Evolutionary conservation across 2,888 invertebrate species (phyloP).

Genomic region (Pachycephus smyrnensis): DNA sequence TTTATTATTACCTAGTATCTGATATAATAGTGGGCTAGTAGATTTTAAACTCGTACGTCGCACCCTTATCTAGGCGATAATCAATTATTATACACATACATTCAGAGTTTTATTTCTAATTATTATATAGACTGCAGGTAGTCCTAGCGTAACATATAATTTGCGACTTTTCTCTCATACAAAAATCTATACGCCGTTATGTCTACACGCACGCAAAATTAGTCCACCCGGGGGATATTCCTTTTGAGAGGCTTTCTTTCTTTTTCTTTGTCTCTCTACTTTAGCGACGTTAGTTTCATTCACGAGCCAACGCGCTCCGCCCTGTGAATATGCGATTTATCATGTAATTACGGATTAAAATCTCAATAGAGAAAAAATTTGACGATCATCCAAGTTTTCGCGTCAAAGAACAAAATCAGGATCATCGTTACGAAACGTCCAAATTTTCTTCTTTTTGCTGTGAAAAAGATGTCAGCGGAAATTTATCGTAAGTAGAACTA

Average conservation of each 20-base stretch:
- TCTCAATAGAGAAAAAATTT: background rate
- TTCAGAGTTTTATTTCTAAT: slow-evolving; percentile 48
- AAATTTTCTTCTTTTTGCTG: background rate
- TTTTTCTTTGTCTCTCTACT: background rate
- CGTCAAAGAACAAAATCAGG: background rate
- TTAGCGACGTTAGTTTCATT: background rate
- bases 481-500: background rate
- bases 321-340: background rate
- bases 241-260: background rate
- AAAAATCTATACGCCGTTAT: slow-evolving; percentile 51
- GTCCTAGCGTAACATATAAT: slow-evolving; percentile 39
- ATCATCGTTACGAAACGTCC: background rate
- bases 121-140: slow-evolving; percentile 45
- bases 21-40: slow-evolving; percentile 61
- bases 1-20: slow-evolving; percentile 60
- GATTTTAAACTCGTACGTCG: slow-evolving; percentile 48
- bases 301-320: background rate
- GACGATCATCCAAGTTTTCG: background rate
- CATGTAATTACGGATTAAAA: background rate
- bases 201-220: slow-evolving; percentile 37
- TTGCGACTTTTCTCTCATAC: slow-evolving; percentile 42
- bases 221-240: background rate
- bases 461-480: background rate
- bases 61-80: slow-evolving; percentile 56
- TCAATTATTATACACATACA: slow-evolving; percentile 61